phyloP scores from a whole-genome alignment of 2,797 vertebrate genomes.

The Malurus splendens region DNA sequence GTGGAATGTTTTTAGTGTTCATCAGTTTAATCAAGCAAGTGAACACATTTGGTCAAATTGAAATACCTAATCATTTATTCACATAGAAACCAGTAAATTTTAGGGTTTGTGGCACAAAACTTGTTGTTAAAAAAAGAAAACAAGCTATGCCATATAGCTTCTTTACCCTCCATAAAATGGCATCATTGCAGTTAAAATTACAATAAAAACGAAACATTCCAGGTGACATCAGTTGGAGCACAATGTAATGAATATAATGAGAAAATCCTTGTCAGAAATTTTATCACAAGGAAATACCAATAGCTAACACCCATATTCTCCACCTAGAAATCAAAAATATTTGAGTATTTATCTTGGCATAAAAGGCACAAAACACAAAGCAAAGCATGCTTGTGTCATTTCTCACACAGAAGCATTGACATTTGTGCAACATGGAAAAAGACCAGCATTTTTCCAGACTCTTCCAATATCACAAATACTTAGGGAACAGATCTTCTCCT shows the following conservation, averaged over 20 bases:
- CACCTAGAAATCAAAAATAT: slow-evolving; percentile 35
- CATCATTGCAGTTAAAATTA: slow-evolving; percentile 25
- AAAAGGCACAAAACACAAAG: slow-evolving; percentile 57
- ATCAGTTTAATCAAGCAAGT: not conserved
- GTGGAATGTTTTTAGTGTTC: not conserved
- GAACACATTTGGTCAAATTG: not conserved
- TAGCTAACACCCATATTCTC: slow-evolving; percentile 45
- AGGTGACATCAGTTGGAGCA: slow-evolving; percentile 42
- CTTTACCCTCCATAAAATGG: slow-evolving; percentile 24
- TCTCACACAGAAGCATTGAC: slow-evolving; percentile 12
- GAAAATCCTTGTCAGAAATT: slow-evolving; percentile 45
- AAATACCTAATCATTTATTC: slow-evolving; percentile 32
- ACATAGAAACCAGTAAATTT: slow-evolving; percentile 34
- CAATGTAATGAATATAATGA: slow-evolving; percentile 32
- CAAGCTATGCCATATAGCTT: slow-evolving; percentile 23
- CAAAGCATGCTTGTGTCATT: slow-evolving; percentile 22
- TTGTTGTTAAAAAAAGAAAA: slow-evolving; percentile 19
- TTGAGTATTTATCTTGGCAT: slow-evolving; percentile 6
- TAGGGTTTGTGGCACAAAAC: slow-evolving; percentile 10
- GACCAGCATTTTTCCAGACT: not conserved
- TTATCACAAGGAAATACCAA: slow-evolving; percentile 51
- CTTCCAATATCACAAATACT: not conserved
- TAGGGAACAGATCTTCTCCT: not conserved
- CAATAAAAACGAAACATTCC: slow-evolving; percentile 49
- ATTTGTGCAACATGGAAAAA: slow-evolving; percentile 25